phyloP scores from a whole-genome alignment of 2,113 vertebrate genomes.

The Triplophysa rosa region DNA sequence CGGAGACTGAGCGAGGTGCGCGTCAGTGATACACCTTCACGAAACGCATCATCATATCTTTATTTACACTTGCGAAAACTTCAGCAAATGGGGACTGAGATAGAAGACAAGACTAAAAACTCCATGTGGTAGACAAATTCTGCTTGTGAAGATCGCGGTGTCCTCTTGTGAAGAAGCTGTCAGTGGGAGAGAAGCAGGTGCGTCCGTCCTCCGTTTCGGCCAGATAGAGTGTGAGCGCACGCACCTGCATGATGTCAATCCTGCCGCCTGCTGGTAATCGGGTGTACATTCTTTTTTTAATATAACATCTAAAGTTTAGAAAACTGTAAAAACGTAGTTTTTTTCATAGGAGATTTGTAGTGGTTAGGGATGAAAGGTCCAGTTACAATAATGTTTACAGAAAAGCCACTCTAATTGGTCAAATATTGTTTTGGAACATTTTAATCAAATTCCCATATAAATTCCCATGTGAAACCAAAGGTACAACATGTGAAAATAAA shows the following conservation, averaged over 20 bases:
- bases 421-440: no score
- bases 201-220: conserved; percentile 9
- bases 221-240: conserved; percentile 14
- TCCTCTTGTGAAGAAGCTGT: conserved; percentile 2
- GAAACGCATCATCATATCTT: conserved; percentile 25
- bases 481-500: no score
- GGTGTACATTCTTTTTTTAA: background rate
- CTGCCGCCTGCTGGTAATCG: conserved; percentile 43
- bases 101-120: background rate
- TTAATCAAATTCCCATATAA: no score
- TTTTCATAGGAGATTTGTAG: no score
- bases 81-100: background rate
- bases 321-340: no score
- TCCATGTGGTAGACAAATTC: background rate
- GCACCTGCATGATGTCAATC: background rate
- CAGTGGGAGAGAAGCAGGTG: conserved; percentile 33
- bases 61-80: conserved; percentile 37
- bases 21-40: conserved; percentile 40
- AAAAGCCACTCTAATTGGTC: no score
- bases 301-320: background rate
- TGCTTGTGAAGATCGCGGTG: background rate
- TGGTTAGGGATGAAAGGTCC: no score
- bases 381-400: no score
- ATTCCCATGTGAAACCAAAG: no score
- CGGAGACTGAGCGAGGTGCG: conserved; percentile 25